These are phyloP conservation scores for Globia sparganii DNA, from an alignment of 2,888 invertebrate species.

Conservation along the genomic window DNA sequence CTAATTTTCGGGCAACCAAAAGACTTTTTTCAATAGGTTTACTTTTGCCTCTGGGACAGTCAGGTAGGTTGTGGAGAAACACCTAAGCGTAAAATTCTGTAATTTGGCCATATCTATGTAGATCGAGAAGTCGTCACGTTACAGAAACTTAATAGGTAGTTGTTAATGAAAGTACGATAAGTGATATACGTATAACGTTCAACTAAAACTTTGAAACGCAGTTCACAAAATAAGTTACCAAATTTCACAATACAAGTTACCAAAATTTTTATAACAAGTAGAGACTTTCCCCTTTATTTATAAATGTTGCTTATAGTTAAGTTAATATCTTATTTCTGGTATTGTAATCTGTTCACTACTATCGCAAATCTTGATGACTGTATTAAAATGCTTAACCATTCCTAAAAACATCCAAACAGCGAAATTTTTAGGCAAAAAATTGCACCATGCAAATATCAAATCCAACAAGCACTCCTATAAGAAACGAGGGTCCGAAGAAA, in stretches of 20 bases:
- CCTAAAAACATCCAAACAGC: not conserved
- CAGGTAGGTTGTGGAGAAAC: not conserved
- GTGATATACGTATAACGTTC: not conserved
- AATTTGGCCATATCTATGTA: not conserved
- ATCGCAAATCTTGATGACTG: not conserved
- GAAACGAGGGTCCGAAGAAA: slow-evolving; percentile 89
- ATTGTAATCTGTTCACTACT: not conserved
- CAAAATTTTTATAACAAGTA: not conserved
- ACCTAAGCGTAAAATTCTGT: not conserved
- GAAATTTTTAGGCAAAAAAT: not conserved
- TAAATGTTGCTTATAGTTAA: too few relatives aligned
- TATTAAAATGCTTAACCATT: too few relatives aligned
- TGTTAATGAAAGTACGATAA: not conserved
- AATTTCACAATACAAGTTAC: not conserved
- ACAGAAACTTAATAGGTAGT: not conserved
- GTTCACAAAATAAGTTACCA: not conserved
- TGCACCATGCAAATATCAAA: slow-evolving; percentile 73
- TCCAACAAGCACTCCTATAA: slow-evolving; percentile 76
- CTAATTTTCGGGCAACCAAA: not conserved
- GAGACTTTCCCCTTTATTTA: not conserved
- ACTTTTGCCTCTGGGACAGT: not conserved
- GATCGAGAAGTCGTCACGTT: too few relatives aligned
- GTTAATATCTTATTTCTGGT: too few relatives aligned
- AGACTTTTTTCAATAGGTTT: not conserved
- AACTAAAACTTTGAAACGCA: not conserved